Conservation (phyloP, 2,888 invertebrate genomes). For the Athrips mouffetella region DNA sequence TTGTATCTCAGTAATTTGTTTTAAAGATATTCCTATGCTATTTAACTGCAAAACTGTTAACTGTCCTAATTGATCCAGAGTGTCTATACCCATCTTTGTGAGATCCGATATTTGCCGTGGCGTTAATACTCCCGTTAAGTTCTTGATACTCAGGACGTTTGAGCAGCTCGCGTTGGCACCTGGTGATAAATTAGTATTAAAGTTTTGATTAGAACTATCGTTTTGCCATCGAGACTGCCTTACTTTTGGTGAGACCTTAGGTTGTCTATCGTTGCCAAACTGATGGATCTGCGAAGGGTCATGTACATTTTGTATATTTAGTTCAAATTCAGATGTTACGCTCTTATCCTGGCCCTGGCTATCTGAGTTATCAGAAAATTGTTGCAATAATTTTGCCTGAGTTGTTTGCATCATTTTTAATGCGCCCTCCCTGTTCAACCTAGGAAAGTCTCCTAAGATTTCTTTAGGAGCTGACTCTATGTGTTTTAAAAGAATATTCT, state of each 20-base stretch:
- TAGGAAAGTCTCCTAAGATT: conserved; percentile 92
- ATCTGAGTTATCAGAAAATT: conserved; percentile 51
- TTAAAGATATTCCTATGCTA: conserved; percentile 78
- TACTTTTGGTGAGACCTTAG: conserved; percentile 65
- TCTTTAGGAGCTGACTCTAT: conserved; percentile 95
- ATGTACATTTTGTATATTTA: conserved; percentile 55
- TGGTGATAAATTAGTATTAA: conserved; percentile 45
- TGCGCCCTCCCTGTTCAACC: conserved; percentile 88
- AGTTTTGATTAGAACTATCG: conserved; percentile 52
- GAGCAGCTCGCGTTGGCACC: conserved; percentile 42
- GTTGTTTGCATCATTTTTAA: conserved; percentile 74
- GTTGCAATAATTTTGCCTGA: conserved; percentile 64
- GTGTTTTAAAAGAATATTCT: conserved; percentile 83
- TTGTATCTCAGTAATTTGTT: conserved; percentile 81
- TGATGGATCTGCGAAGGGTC: conserved; percentile 49
- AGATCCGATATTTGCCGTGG: conserved; percentile 79
- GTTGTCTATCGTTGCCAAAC: conserved; percentile 56
- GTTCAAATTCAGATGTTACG: conserved; percentile 70
- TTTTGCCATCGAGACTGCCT: conserved; percentile 74
- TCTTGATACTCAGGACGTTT: conserved; percentile 76
- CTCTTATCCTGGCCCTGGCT: conserved; percentile 29
- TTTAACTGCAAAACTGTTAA: conserved; percentile 80
- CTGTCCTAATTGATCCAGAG: conserved; percentile 80
- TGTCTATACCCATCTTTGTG: conserved; percentile 78
- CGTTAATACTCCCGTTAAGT: conserved; percentile 77